Evolutionary conservation across 1,140 invertebrate species (phyloP), one percentile per base, ranked within the genome.

Genomic region (Spodoptera frugiperda): DNA sequence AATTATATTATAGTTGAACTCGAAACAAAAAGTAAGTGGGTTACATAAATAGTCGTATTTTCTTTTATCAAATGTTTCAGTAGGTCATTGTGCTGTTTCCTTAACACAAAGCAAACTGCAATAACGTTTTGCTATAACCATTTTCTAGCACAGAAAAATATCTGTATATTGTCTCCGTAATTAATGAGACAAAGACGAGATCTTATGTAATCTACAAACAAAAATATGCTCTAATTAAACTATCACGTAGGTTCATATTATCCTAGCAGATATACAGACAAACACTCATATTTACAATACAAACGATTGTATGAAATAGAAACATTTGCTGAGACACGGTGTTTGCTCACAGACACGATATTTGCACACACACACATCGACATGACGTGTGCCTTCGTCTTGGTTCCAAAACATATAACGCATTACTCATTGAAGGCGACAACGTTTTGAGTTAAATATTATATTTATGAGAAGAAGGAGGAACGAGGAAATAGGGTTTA

Each of bases 231-330:
- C 0, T 15, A 59, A 33, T 33, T 14, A 14, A 59, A 59, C 30
- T n/a, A 54, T 2, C 17, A 59, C 4, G 25, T 59, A 59, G n/a
- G 8, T 15, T 39, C 12, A 14, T 55, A 57, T 57, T 57, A 57
- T 14, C 25, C 25, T 33, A 33, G 14, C 55, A 59, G 30, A n/a
- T 9, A 25, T 59, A 59, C 25, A 33, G n/a, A 71, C 68, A 71
- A 39, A 71, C 46, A 30, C 48, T 70, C 53, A 71, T 30, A 71
- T 39, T 54, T 70, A 49, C 33, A 46, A 15, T 49, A 9, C 12
- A 46, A 46, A 71, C 55, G 55, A 71, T 71, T 44, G 68, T 71
- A 71, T 71, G 68, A 71, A 71, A 71, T 71, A 55, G 68, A 71
- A 71, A 71, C 68, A 55, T 71, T 71, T 19, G 33, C 55, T 25